phyloP scores from a whole-genome alignment of 1,140 invertebrate species.

The Bombus consobrinus region DNA sequence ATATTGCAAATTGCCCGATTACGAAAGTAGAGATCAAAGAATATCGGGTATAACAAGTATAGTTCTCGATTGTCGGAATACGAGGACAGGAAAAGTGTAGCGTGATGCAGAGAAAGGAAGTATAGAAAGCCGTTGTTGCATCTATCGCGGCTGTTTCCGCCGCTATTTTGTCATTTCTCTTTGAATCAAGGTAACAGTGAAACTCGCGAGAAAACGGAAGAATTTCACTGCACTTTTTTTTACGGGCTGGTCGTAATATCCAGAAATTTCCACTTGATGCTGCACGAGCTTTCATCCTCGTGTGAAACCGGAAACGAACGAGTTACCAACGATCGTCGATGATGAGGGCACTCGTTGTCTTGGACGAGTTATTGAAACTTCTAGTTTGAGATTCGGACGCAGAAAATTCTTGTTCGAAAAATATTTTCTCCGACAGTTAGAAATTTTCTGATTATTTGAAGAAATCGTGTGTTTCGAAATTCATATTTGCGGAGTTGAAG shows the following conservation, averaged over 20 bases:
- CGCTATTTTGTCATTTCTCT: constrained; percentile 58
- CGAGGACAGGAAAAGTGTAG: constrained; percentile 50
- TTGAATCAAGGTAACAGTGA: constrained; percentile 48
- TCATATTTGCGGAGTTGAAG: too few relatives aligned
- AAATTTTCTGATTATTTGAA: background rate
- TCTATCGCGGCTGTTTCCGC: constrained; percentile 53
- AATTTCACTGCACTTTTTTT: constrained; percentile 47
- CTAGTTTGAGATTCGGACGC: background rate
- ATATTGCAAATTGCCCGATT: background rate
- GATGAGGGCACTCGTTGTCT: background rate
- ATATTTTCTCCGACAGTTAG: background rate
- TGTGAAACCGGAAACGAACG: background rate
- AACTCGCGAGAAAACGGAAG: constrained; percentile 45
- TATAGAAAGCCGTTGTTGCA: constrained; percentile 51
- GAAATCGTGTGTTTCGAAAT: too few relatives aligned
- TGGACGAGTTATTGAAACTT: background rate
- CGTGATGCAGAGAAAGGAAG: constrained; percentile 52
- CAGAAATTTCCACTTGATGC: background rate
- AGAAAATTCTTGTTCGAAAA: too few relatives aligned
- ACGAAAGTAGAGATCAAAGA: background rate
- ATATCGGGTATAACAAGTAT: background rate
- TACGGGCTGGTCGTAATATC: constrained; percentile 22
- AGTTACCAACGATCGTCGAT: background rate
- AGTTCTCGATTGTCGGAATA: constrained; percentile 7
- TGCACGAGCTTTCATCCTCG: background rate